Conservation (phyloP, 2,113 vertebrate species). For the Myrmecobius fasciatus region DNA sequence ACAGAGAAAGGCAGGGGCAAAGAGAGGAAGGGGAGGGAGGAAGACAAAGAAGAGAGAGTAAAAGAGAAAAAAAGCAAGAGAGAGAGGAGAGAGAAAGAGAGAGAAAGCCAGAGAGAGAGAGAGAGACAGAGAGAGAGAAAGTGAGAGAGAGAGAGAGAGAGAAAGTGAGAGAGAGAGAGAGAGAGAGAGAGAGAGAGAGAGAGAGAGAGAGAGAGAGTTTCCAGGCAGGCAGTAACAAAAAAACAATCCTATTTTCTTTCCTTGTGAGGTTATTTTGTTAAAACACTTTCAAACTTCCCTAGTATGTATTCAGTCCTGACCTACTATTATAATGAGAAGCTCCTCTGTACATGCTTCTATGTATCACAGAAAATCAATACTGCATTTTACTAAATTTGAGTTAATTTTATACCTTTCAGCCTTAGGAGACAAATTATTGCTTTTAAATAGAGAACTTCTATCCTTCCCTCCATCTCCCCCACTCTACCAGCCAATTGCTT, state of each 20-base stretch:
- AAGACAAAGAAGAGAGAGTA: no score
- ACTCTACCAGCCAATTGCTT: background rate
- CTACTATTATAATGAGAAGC: constrained; percentile 78
- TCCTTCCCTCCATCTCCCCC: constrained; percentile 47
- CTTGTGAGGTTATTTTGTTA: constrained; percentile 58
- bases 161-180: constrained; percentile 13
- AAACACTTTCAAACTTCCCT: constrained; percentile 70
- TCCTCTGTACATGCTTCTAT: constrained; percentile 58
- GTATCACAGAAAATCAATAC: constrained; percentile 82
- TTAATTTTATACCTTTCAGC: constrained; percentile 81
- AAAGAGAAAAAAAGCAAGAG: background rate
- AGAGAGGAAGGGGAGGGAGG: background rate
- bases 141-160: background rate
- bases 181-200: background rate
- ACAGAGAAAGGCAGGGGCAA: background rate
- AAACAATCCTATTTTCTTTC: constrained; percentile 59
- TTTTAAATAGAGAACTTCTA: constrained; percentile 66
- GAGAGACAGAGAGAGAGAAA: accelerated
- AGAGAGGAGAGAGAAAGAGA: no score
- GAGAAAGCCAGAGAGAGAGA: accelerated
- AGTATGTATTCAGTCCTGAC: constrained; percentile 72
- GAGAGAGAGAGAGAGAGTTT: background rate
- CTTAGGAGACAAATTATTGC: constrained; percentile 74
- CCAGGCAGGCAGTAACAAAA: constrained; percentile 61
- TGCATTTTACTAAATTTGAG: constrained; percentile 82